Evolutionary conservation across 2,888 invertebrate species (phyloP), one percentile per base, ranked within the genome.

Genomic region (Nezara viridula): DNA sequence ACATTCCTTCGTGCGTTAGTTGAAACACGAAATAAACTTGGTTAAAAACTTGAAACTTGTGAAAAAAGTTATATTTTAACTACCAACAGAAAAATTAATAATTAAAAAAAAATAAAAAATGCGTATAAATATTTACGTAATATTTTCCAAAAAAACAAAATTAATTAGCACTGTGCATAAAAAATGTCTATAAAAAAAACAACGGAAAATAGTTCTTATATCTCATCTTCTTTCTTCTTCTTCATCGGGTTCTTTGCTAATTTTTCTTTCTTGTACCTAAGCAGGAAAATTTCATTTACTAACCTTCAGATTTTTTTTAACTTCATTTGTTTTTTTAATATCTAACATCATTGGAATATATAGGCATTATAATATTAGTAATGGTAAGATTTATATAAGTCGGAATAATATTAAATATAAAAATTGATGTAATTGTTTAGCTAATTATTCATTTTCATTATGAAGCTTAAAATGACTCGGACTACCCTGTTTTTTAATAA

Each of bases 231-330:
- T 19, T 3, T 66, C 66, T 66, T 66, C 66, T 66, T 66, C 66
- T 66, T 66, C 66, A 32, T 66, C 32, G 0, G 66, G 32, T 32
- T 66, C 66, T 66, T 66, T 66, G 32, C 32, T 66, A 66, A 32
- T 66, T 66, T 66, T 66, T 66, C 66, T 66, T 66, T 66, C 66
- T 66, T 66, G 66, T 32, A 66, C 66, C 66, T 66, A 66, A 66
- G 66, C 66, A 66, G 66, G 66, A 66, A 66, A 66, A 66, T 32
- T 66, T 66, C 32, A 32, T 66, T 66, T 66, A 66, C 66, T 66
- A 66, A 66, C 32, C 66, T 66, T 66, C 16, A 66, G 66, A 66
- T 32, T 66, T 32, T 66, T 66, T 66, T 66, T 32, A 66, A 60
- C 60, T 60, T 37, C 32, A 32, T 32, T 32, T 19, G 16, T 66